Evolutionary conservation across 2,888 invertebrate genomes (phyloP).

Genomic region (Odontocolon sp.): DNA sequence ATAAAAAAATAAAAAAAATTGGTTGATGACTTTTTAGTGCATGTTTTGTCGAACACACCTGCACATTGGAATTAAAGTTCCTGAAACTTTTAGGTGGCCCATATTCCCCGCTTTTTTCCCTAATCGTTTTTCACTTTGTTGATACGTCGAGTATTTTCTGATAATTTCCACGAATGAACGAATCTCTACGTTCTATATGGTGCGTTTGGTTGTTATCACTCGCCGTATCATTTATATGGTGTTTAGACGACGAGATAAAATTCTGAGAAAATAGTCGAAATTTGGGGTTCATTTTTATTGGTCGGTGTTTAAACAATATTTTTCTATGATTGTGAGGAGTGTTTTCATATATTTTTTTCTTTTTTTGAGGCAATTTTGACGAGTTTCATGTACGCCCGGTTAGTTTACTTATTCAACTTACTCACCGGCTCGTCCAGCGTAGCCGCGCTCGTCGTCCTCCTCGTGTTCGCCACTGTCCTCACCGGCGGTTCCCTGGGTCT

Average conservation of each 20-base stretch:
- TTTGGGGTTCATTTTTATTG: conserved; percentile 23
- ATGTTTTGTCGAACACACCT: too few species aligned
- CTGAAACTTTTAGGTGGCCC: too few species aligned
- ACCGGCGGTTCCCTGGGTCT: conserved; percentile 83
- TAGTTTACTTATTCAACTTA: conserved; percentile 82
- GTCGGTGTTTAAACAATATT: background rate
- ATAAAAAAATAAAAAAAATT: too few species aligned
- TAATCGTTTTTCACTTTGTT: too few species aligned
- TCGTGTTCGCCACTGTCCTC: conserved; percentile 78
- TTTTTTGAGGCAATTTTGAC: background rate
- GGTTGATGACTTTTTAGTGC: too few species aligned
- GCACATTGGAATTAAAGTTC: too few species aligned
- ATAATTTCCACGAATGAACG: conserved; percentile 36
- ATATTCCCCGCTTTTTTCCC: too few species aligned
- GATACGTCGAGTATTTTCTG: conserved; percentile 40
- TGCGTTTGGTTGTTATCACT: background rate
- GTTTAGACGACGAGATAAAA: conserved; percentile 39
- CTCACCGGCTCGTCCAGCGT: conserved; percentile 89
- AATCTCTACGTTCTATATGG: conserved; percentile 1
- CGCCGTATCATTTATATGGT: conserved; percentile 42
- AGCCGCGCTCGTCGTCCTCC: conserved; percentile 84
- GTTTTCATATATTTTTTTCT: conserved; percentile 7
- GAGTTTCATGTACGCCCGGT: conserved; percentile 7
- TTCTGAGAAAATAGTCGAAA: background rate
- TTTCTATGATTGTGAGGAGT: background rate